These are phyloP conservation scores for Phylloscopus whistleri DNA, from an alignment of 2,113 vertebrate genomes.

Conservation along the genomic window DNA sequence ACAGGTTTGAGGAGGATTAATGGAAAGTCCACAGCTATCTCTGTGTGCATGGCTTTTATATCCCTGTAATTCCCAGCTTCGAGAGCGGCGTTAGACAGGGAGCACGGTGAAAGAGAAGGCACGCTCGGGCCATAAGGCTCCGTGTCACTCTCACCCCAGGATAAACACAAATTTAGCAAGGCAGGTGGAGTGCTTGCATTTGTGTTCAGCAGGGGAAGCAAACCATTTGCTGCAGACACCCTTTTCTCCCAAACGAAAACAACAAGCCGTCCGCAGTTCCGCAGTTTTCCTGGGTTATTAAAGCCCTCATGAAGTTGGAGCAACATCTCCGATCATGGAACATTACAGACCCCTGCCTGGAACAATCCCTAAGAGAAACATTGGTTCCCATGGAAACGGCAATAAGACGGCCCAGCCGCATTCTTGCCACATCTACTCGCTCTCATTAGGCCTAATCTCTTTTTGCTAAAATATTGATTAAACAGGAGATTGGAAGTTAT, in stretches of 20 bases:
- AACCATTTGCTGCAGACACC: not conserved
- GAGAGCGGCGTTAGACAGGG: not conserved
- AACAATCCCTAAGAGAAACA: constrained; percentile 72
- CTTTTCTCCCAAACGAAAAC: not conserved
- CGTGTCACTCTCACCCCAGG: fast-evolving
- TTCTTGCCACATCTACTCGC: constrained; percentile 71
- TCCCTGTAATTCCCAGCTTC: constrained; percentile 11
- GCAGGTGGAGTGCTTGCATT: not conserved
- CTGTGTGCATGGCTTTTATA: constrained; percentile 17
- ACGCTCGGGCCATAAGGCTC: not conserved
- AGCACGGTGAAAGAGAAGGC: not conserved
- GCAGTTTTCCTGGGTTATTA: constrained; percentile 24
- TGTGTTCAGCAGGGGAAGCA: not conserved
- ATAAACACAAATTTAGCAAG: not conserved
- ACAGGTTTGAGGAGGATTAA: constrained; percentile 58
- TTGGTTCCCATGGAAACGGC: constrained; percentile 82
- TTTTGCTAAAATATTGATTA: constrained; percentile 93
- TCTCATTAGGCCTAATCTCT: constrained; percentile 82
- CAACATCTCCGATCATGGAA: constrained; percentile 59
- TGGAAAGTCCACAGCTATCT: constrained; percentile 37
- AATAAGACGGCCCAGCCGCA: constrained; percentile 71
- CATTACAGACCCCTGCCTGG: constrained; percentile 56
- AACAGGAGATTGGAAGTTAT: constrained; percentile 88
- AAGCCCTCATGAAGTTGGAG: constrained; percentile 55
- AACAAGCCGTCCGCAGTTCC: not conserved